Conservation (phyloP, 1,140 invertebrate genomes). For the Pomacea maculata region DNA sequence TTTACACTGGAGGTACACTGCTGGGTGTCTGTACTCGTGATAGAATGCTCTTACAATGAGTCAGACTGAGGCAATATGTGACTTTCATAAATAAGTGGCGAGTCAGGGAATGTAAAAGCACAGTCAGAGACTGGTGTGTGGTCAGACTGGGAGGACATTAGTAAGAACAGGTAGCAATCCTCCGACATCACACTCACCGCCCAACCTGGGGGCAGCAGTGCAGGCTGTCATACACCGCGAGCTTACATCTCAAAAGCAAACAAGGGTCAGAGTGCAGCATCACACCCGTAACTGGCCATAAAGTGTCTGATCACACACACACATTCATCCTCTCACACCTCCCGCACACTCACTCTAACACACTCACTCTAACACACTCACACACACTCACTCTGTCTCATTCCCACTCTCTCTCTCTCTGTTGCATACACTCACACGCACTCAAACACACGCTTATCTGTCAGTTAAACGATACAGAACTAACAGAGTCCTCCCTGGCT, state of each 20-base stretch:
- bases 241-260: too few relatives aligned
- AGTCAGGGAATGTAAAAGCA: neutral
- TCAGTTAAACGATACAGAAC: neutral
- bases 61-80: too few relatives aligned
- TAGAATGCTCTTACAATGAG: too few relatives aligned
- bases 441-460: neutral
- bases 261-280: too few relatives aligned
- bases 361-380: constrained; percentile 4
- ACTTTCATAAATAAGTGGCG: neutral
- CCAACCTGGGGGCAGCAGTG: neutral
- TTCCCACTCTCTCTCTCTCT: neutral
- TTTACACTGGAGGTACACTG: too few relatives aligned
- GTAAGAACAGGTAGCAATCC: neutral
- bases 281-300: too few relatives aligned
- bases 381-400: constrained; percentile 21
- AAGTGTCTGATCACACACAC: too few relatives aligned
- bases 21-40: too few relatives aligned
- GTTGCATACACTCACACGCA: neutral
- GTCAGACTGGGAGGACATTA: neutral
- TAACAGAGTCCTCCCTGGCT: too few relatives aligned
- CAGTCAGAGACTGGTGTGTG: neutral
- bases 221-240: neutral
- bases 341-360: neutral
- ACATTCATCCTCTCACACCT: too few relatives aligned
- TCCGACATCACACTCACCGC: neutral